phyloP scores from a whole-genome alignment of 2,888 invertebrate species.

The Coelinius sp. region DNA sequence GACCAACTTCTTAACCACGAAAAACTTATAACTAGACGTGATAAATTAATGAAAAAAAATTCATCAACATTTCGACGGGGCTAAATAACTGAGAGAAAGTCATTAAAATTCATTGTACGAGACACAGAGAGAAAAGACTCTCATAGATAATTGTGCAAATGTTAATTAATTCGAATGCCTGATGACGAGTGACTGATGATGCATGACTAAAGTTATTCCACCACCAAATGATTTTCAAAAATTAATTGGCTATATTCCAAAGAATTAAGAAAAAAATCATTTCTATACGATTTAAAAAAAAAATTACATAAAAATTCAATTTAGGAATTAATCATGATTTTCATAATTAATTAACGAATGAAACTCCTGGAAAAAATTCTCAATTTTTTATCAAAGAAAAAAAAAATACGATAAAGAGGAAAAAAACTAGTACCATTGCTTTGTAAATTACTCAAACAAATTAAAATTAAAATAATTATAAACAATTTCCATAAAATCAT shows the following conservation, averaged over 20 bases:
- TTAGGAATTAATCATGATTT: no score
- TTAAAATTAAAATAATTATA: conserved; percentile 19
- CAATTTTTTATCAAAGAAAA: background rate
- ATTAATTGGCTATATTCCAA: no score
- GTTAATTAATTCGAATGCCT: conserved; percentile 28
- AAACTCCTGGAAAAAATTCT: background rate
- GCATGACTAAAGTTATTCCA: conserved; percentile 30
- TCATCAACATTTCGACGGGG: conserved; percentile 34
- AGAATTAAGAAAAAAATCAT: no score
- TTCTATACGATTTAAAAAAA: no score
- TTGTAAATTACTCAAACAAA: conserved; percentile 23
- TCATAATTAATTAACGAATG: no score
- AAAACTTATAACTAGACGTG: conserved; percentile 16
- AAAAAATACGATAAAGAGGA: conserved; percentile 1
- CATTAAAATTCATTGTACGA: conserved; percentile 32
- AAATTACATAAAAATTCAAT: no score
- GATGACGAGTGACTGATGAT: conserved; percentile 21
- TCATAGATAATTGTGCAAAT: conserved; percentile 50
- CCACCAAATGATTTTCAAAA: background rate
- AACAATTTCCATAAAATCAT: background rate
- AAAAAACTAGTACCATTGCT: conserved; percentile 20
- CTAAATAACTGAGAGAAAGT: conserved; percentile 12
- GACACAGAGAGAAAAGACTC: conserved; percentile 50
- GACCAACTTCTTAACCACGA: conserved; percentile 54
- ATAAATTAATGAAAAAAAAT: conserved; percentile 30